Evolutionary conservation across 2,888 invertebrate genomes (phyloP).

Genomic region (Cacoxenus indagator): DNA sequence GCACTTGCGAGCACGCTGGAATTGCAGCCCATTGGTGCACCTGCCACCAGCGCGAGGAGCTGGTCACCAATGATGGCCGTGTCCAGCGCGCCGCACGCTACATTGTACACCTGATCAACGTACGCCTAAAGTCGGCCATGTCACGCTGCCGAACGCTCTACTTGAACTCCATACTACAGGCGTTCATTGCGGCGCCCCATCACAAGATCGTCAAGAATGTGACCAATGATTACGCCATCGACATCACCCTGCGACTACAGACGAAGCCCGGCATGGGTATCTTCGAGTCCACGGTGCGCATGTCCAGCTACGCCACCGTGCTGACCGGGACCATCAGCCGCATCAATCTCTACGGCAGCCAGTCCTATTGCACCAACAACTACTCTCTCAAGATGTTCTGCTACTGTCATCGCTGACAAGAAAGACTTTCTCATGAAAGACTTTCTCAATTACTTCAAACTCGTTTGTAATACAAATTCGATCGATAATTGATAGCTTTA

Average conservation of each 20-base stretch:
- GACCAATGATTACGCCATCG: slow-evolving; percentile 63
- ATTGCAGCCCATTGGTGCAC: slow-evolving; percentile 92
- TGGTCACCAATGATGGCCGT: slow-evolving; percentile 72
- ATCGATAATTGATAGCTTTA: slow-evolving; percentile 33
- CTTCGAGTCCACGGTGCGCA: slow-evolving; percentile 84
- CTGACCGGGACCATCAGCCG: slow-evolving; percentile 80
- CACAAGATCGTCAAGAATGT: slow-evolving; percentile 64
- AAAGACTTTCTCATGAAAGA: background rate
- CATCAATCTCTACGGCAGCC: slow-evolving; percentile 84
- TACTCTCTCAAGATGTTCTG: slow-evolving; percentile 84
- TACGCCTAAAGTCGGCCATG: slow-evolving; percentile 74
- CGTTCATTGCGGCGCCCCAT: slow-evolving; percentile 74
- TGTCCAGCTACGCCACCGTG: slow-evolving; percentile 62
- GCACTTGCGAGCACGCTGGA: slow-evolving; percentile 83
- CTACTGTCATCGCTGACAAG: slow-evolving; percentile 74
- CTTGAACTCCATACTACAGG: slow-evolving; percentile 77
- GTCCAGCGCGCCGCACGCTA: slow-evolving; percentile 76
- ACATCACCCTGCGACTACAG: slow-evolving; percentile 71
- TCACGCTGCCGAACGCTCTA: slow-evolving; percentile 77
- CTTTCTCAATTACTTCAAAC: slow-evolving; percentile 30
- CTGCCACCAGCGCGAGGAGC: slow-evolving; percentile 79
- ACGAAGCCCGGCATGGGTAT: slow-evolving; percentile 73
- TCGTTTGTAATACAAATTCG: background rate
- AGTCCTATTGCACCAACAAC: slow-evolving; percentile 83
- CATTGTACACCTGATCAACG: slow-evolving; percentile 78